These are phyloP conservation scores for Leucophenga maculata DNA, from an alignment of 2,888 invertebrate species.

Conservation along the genomic window DNA sequence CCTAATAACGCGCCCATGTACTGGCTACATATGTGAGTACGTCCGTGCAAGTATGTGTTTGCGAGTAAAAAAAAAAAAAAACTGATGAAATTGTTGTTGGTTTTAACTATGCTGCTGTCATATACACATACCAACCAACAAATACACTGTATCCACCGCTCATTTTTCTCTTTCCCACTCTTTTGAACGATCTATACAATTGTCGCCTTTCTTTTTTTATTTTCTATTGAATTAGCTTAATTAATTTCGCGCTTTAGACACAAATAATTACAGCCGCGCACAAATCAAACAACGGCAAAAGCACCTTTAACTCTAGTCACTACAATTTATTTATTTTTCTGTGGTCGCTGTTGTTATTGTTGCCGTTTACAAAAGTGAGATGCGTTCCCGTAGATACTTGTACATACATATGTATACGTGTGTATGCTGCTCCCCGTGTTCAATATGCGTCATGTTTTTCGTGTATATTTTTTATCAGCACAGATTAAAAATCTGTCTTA, in stretches of 20 bases:
- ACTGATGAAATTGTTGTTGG: too few species aligned
- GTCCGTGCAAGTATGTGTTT: not conserved
- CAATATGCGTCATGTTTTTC: constrained; percentile 55
- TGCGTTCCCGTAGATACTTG: not conserved
- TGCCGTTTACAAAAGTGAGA: not conserved
- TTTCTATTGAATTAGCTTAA: too few species aligned
- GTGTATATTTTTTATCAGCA: constrained; percentile 30
- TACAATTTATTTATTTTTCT: not conserved
- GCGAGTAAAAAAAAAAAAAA: not conserved
- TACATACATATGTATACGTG: not conserved
- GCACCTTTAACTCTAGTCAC: too few species aligned
- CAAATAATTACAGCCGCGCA: constrained; percentile 30
- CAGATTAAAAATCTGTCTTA: constrained; percentile 21
- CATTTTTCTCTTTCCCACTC: too few species aligned
- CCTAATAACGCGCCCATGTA: too few species aligned
- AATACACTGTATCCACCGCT: too few species aligned
- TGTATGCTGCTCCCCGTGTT: constrained; percentile 32
- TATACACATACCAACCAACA: too few species aligned
- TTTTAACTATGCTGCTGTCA: too few species aligned
- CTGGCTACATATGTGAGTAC: not conserved
- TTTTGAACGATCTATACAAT: too few species aligned
- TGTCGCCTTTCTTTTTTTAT: too few species aligned
- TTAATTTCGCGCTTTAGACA: constrained; percentile 1
- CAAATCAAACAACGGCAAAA: constrained; percentile 10
- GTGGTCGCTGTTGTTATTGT: constrained; percentile 28